Conservation (phyloP, 2,797 vertebrate species). For the Halcyon chelicuti region DNA sequence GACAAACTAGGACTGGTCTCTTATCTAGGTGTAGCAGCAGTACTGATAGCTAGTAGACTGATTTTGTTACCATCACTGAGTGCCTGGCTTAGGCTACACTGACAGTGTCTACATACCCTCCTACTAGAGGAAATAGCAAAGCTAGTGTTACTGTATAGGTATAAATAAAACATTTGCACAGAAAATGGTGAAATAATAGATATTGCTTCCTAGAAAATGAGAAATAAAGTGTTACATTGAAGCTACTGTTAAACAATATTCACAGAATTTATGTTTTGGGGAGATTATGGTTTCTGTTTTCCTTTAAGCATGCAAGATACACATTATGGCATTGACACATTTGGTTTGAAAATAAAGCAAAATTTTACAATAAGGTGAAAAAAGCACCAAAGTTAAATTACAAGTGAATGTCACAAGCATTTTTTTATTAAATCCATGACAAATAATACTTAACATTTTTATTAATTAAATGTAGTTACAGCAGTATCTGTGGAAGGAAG, state of each 20-base stretch:
- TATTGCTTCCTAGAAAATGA: background rate
- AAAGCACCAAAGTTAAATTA: background rate
- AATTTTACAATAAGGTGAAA: slow-evolving; percentile 12
- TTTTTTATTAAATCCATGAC: background rate
- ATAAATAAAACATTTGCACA: background rate
- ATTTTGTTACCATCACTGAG: background rate
- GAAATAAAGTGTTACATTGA: background rate
- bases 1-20: background rate
- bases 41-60: background rate
- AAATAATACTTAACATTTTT: background rate
- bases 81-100: rapidly evolving
- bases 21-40: background rate
- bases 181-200: background rate
- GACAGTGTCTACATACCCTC: background rate
- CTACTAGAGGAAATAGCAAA: background rate
- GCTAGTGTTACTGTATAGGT: background rate
- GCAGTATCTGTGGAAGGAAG: background rate
- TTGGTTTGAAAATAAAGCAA: slow-evolving; percentile 19
- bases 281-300: background rate
- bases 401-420: background rate
- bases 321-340: background rate
- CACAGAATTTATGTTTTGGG: background rate
- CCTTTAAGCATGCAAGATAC: background rate
- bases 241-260: background rate
- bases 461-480: background rate